Evolutionary conservation across 1,140 invertebrate species (phyloP), one percentile per base, ranked within the genome.

Genomic region (Brachionus sp.): DNA sequence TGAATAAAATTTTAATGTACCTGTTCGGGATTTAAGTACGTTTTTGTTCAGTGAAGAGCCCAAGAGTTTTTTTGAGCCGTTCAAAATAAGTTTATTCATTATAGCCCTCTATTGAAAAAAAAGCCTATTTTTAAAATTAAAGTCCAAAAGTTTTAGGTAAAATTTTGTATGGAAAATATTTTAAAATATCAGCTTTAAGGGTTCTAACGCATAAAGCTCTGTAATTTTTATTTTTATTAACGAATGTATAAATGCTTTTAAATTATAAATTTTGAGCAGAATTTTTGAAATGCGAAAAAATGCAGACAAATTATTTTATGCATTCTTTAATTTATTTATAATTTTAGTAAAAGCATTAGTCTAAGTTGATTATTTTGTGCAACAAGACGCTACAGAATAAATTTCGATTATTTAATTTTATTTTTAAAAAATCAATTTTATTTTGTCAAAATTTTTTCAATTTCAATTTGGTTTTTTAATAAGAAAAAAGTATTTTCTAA

Each of bases 131-230:
- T 46, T 12, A n/a, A 46, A n/a, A 46, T 46, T 2, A 46, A 46
- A 12, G 44, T 12, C 44, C 1, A n/a, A 12, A 12, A 12, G n/a
- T 10, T 12, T 5, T 64, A 6, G 57, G 23, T 12, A 33, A 64
- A 64, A 64, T 64, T 64, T 64, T 25, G 25, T 5, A 5, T 23
- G 12, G 7, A 64, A 29, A 64, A 29, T 25, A 29, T 10, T 25
- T 64, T 13, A 70, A 68, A 29, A 29, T 25, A 25, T 25, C 9
- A 10, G 9, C 29, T 25, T 66, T 66, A 33, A 19, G n/a, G 35
- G 68, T 73, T 16, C 68, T 73, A 73, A 73, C 68, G 68, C 68
- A 73, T 73, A 73, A 73, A 73, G 37, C 68, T 73, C 7, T 33
- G 33, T 66, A 66, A 33, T 35, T 66, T 66, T 19, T 66, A n/a